Base-by-base conservation (phyloP, 2,888 invertebrate genomes). In the Amphipoea lucens region DNA sequence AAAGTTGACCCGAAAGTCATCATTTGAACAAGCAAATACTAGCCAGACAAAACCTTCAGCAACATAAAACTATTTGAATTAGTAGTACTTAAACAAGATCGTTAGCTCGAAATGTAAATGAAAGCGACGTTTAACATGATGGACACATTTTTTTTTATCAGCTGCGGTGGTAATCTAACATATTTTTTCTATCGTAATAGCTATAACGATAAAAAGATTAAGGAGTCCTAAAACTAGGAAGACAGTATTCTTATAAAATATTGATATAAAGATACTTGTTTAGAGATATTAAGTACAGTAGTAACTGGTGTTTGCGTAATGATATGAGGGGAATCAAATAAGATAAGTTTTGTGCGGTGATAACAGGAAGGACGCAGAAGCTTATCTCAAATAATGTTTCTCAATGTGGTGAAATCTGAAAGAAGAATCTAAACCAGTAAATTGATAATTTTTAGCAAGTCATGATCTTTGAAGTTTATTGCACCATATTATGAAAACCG, bases 311-410 rank as follows among this genome's bases (percentile, higher is more conserved):
- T 85, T 83, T 87, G 67, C 72, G 14, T 68, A 80, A 51, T 66
- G 76, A 71, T 88, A 89, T 88, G 84, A 82, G 74, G 71, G 40
- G 29, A 80, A 79, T 86, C 86, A 87, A 88, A 88, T 82, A 87
- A 87, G 82, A 89, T 87, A 88, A 67, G 71, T 74, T 76, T 71
- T 75, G 73, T 79, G 81, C 77, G 75, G 72, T 79, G 86, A 86
- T 89, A 89, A 82, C 80, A 63, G 20, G 51, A 67, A 71, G 81
- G 82, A 81, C 83, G 76, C 85, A 81, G 83, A 83, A 80, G 11
- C 75, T 72, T 79, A 84, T 86, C 82, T 81, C 12, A 67, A 42
- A 63, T 36, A 73, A 57, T 74, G 69, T 84, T 87, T 60, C 75
- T 68, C 63, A 83, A 85, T 83, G 54, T 76, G 66, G 71, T 77